These are phyloP conservation scores for Anabacerthia variegaticeps DNA, from an alignment of 2,797 vertebrate species.

Conservation along the genomic window DNA sequence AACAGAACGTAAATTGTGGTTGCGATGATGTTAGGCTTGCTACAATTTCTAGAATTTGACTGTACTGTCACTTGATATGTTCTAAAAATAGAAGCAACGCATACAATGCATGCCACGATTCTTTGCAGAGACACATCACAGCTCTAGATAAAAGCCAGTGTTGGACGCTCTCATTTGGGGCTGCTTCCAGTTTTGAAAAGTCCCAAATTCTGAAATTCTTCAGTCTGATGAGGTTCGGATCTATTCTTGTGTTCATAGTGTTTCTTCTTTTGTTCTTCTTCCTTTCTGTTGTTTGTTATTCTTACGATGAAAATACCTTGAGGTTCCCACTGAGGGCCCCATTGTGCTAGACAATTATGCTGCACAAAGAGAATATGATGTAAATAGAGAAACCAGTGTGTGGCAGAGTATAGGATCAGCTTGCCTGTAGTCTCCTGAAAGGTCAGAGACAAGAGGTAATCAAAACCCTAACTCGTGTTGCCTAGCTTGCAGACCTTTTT, in stretches of 20 bases:
- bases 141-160: background rate
- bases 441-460: background rate
- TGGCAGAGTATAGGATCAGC: background rate
- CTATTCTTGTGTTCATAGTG: background rate
- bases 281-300: constrained; percentile 46
- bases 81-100: background rate
- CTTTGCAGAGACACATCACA: background rate
- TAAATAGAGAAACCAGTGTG: constrained; percentile 47
- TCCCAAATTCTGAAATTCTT: background rate
- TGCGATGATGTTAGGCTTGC: background rate
- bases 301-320: constrained; percentile 50
- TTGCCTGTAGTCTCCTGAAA: background rate
- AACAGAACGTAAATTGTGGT: background rate
- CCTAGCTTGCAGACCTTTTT: background rate
- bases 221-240: background rate
- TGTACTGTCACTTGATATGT: background rate
- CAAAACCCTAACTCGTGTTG: background rate
- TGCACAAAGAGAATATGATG: constrained; percentile 30
- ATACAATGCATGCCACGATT: background rate
- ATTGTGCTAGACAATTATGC: constrained; percentile 35
- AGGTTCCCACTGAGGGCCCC: constrained; percentile 61
- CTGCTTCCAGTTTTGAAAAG: background rate
- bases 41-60: background rate
- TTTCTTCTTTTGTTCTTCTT: constrained; percentile 38
- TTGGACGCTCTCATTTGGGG: background rate